Percentiles rank a stretch among this genome's conserved stretches.
Evolutionary conservation across 2,797 vertebrate genomes (phyloP).

Genomic region (Liasis olivaceus): DNA sequence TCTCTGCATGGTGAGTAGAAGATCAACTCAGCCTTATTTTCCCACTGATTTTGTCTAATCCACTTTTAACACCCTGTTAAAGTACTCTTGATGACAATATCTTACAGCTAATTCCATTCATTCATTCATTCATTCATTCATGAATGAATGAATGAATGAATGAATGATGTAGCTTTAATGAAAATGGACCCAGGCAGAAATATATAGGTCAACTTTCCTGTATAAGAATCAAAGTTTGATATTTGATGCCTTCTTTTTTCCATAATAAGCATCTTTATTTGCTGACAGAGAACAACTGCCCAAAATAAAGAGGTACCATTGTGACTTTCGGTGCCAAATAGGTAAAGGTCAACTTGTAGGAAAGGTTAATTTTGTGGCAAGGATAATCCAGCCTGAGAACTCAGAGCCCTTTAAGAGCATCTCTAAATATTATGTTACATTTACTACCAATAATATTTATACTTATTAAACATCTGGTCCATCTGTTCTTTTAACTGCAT

Average conservation of each 20-base stretch:
- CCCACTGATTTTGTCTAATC: background rate
- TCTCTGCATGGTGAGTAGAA: background rate
- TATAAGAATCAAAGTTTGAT: background rate
- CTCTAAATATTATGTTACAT: slow-evolving; percentile 45
- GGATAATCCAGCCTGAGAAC: background rate
- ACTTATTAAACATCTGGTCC: slow-evolving; percentile 56
- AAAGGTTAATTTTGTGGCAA: slow-evolving; percentile 1
- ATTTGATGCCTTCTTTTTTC: background rate
- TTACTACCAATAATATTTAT: slow-evolving; percentile 59
- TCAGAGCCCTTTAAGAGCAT: background rate
- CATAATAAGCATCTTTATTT: background rate
- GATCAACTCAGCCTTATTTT: background rate
- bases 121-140: background rate
- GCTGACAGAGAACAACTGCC: background rate
- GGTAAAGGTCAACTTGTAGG: background rate
- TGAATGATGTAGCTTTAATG: background rate
- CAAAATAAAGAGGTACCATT: background rate
- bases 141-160: too few relatives aligned
- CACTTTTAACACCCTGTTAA: background rate
- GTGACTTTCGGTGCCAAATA: background rate
- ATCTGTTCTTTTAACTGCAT: slow-evolving; percentile 56
- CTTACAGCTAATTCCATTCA: background rate
- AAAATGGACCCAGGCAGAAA: background rate
- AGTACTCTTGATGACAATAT: background rate
- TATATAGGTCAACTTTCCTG: background rate